Evolutionary conservation across 1,140 invertebrate genomes (phyloP), one percentile per base, ranked within the genome.

Genomic region (Cardiocondyla obscurior): DNA sequence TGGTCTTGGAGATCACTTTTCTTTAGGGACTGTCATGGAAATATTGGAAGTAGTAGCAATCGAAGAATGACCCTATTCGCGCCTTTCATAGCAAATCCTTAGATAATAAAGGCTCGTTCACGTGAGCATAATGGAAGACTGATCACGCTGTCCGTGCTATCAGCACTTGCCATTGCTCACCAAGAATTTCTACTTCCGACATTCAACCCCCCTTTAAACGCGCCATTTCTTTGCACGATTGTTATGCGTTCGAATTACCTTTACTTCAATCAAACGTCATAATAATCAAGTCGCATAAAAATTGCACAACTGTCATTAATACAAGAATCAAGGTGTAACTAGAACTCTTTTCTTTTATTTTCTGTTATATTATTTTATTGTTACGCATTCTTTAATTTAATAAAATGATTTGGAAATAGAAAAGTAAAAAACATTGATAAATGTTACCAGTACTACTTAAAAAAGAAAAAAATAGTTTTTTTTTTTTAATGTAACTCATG

Each of bases 101-200:
- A 84, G 81, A 86, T 87, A 67, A 44, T 64, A 77, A 86, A 86
- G 64, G 67, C 67, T 86, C 72, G 69, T 87, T 88, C 82, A 83
- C 33, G 58, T 55, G 46, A 74, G 65, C 62, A 88, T 88, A 88
- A 88, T 88, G 72, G 86, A 79, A 82, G 86, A 85, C 72, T 83
- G 87, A 88, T 83, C 73, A 64, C 36, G 55, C 65, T 83, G 85
- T 82, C 65, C 51, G 53, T 44, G 65, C 44, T 82, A 76, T 70
- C 74, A 67, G 64, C 44, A 49, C 39, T 58, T n/a, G 30, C 85
- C 76, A 87, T 82, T 84, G 65, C 65, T 85, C 86, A 85, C 83
- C 72, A 57, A 76, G 74, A 58, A 84, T 85, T n/a, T 51, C 57
- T 57, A 67, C 49, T 77, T 76, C 62, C 46, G 65, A 39, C 42